Evolutionary conservation across 2,888 invertebrate genomes (phyloP), one percentile per base, ranked within the genome.

Genomic region (Onchidella celtica): DNA sequence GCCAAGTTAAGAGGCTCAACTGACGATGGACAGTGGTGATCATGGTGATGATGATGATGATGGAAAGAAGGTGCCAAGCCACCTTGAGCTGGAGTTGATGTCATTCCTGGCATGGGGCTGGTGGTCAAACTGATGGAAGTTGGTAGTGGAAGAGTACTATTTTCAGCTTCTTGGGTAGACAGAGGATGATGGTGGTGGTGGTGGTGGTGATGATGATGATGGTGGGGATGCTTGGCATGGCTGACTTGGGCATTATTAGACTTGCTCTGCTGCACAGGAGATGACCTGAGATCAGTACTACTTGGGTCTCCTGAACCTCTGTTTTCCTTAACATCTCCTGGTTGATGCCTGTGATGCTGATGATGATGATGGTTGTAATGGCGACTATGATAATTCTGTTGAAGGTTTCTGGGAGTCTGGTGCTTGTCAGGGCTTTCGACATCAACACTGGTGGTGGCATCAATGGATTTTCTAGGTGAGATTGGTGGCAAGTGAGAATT

Each of bases 1-100:
- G 86, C 87, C 32, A 90, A 85, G 80, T 90, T 88, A 17, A 90
- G 85, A 3, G 88, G 88, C 66, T 90, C 90, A 29, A 90, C 36
- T 21, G 32, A 38, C 29, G 65, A 2, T 21, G 65, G 21, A 21
- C n/a, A 65, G 29, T n/a, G 27, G 0, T 24, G 29, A 1, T 11
- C 9, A n/a, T 34, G 27, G 6, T 27, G 32, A 55, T 38, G 1
- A 14, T 29, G 29, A 38, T 65, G n/a, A 21, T n/a, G 57, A 4
- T 36, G 34, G n/a, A 21, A 59, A 21, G 47, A 0, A 4, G 27
- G 70, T 24, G 21, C 57, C 24, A 32, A 6, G 21, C n/a, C 0
- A 2, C 57, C 29, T 1, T 36, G 57, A 38, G 57, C 17, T 36
- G 59, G 47, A 11, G 47, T 6, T 6, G 9, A 17, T 17, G 6